A percentile compares a stretch with the other conserved stretches of the same genome.
These are phyloP conservation scores for Polyergus mexicanus DNA, from an alignment of 1,140 invertebrate genomes.

Conservation along the genomic window DNA sequence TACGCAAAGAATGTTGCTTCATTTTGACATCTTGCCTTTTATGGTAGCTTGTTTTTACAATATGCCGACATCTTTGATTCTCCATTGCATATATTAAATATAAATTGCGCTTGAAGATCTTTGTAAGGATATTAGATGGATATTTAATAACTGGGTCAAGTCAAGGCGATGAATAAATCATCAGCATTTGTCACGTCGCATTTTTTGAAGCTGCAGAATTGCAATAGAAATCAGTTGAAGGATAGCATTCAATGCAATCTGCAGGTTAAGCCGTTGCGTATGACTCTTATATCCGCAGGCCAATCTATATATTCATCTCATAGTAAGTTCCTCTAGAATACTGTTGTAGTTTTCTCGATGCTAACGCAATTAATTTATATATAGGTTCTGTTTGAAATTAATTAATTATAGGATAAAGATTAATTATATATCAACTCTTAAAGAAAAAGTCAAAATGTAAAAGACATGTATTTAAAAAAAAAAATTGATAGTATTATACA, in stretches of 20 bases:
- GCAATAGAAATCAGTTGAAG: constrained; percentile 34
- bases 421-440: background rate
- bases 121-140: background rate
- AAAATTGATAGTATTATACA: background rate
- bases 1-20: constrained; percentile 10
- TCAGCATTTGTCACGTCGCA: background rate
- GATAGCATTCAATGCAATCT: background rate
- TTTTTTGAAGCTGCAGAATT: constrained; percentile 18
- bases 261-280: background rate
- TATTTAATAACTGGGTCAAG: constrained; percentile 51
- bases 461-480: background rate
- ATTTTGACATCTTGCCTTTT: background rate
- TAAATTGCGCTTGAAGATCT: constrained; percentile 37
- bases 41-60: background rate
- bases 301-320: background rate
- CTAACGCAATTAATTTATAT: background rate
- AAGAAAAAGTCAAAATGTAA: background rate
- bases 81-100: constrained; percentile 25
- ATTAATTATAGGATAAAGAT: background rate
- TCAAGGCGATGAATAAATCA: constrained; percentile 66
- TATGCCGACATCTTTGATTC: constrained; percentile 4
- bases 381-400: background rate
- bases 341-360: background rate
- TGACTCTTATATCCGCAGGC: background rate
- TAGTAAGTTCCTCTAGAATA: background rate